Conservation (phyloP, 2,797 vertebrate genomes). For the Betta splendens region DNA sequence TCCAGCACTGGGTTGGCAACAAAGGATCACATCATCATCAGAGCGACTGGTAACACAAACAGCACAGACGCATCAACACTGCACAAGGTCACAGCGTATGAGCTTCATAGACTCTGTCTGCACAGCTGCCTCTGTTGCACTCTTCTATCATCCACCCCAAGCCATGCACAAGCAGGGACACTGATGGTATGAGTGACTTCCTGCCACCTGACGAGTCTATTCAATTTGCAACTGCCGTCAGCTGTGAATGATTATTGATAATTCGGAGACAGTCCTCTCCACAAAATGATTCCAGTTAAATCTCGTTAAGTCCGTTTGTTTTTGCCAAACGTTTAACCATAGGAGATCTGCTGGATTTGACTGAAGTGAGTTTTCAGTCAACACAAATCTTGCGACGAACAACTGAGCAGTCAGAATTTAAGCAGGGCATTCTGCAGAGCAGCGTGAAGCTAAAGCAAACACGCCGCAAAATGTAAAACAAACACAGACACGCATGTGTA, state of each 20-base stretch:
- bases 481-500: neutral
- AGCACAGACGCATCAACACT: conserved; percentile 65
- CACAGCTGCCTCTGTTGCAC: conserved; percentile 64
- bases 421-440: too few species aligned
- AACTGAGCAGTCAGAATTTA: neutral
- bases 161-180: conserved; percentile 9
- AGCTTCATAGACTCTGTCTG: conserved; percentile 58
- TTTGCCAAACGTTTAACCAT: neutral
- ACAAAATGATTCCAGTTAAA: neutral
- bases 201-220: conserved; percentile 23
- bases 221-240: conserved; percentile 18
- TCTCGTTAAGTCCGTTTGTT: neutral
- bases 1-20: conserved; percentile 33
- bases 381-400: neutral
- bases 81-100: conserved; percentile 56
- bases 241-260: conserved; percentile 15
- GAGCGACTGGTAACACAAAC: conserved; percentile 56
- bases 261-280: neutral
- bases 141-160: conserved; percentile 56
- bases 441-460: too few species aligned
- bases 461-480: neutral
- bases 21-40: conserved; percentile 55
- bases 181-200: conserved; percentile 33
- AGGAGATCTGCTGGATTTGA: neutral
- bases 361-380: neutral